Conservation (phyloP, 2,888 invertebrate species). For the Morinoia aosen region DNA sequence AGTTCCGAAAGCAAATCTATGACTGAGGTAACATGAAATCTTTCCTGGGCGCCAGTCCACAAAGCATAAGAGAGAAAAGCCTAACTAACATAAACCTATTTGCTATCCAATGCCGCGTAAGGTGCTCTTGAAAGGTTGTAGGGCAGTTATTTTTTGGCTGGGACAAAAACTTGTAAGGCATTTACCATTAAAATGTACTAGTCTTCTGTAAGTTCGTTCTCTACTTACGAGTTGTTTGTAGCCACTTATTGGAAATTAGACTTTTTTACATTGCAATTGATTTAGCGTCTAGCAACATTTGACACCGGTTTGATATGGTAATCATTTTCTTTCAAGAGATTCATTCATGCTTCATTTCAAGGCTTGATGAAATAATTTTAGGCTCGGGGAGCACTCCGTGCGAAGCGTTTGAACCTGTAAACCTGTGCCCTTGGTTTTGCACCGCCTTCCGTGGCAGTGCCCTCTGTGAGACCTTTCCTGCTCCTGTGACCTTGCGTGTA, state of each 20-base stretch:
- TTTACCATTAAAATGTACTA: neutral
- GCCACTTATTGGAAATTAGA: neutral
- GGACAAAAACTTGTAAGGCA: neutral
- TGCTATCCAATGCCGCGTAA: too few relatives aligned
- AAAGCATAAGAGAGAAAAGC: too few relatives aligned
- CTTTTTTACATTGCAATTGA: neutral
- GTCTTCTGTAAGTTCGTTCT: neutral
- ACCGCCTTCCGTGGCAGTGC: neutral
- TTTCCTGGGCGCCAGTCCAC: too few relatives aligned
- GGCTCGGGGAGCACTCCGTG: neutral
- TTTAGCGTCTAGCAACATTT: neutral
- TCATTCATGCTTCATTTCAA: neutral
- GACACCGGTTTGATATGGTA: neutral
- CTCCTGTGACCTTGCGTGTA: constrained; percentile 25
- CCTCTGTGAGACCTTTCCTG: constrained; percentile 50
- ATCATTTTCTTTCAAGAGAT: neutral
- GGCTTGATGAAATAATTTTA: neutral
- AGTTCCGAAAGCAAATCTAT: too few relatives aligned
- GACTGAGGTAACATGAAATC: too few relatives aligned
- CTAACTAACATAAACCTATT: too few relatives aligned
- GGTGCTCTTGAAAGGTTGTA: too few relatives aligned
- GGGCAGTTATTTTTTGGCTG: neutral
- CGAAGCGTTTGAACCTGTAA: neutral
- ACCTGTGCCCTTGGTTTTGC: neutral
- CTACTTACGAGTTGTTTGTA: neutral